Percentiles rank a stretch among this genome's conserved stretches.
Conservation (phyloP, 1,140 invertebrate genomes). For the Zaprionus nigranus region DNA sequence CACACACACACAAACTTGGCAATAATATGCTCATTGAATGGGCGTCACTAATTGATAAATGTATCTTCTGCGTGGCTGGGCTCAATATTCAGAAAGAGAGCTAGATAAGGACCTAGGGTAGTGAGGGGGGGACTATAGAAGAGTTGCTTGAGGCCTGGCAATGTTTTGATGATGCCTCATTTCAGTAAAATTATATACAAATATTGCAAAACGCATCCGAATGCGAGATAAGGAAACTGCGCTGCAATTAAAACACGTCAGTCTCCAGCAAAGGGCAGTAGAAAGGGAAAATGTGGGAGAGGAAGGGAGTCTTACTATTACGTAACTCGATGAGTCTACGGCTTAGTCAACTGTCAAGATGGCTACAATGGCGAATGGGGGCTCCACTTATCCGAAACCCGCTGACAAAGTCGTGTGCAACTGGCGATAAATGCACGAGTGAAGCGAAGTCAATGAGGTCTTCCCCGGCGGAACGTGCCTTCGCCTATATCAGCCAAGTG, state of each 20-base stretch:
- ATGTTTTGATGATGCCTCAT: constrained; percentile 7
- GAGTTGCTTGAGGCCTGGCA: neutral
- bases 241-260: constrained; percentile 38
- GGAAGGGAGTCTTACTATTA: neutral
- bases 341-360: constrained; percentile 66
- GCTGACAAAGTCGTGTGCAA: constrained; percentile 58
- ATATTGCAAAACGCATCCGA: constrained; percentile 29
- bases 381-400: constrained; percentile 45
- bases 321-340: constrained; percentile 3
- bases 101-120: neutral
- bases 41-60: constrained; percentile 81
- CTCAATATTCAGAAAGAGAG: constrained; percentile 29
- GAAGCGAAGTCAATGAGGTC: constrained; percentile 40
- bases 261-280: neutral
- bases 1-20: constrained; percentile 12
- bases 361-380: constrained; percentile 29
- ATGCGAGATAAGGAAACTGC: constrained; percentile 40
- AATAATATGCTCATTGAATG: constrained; percentile 61
- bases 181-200: constrained; percentile 31
- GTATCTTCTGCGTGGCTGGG: constrained; percentile 62
- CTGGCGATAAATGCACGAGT: constrained; percentile 24
- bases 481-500: constrained; percentile 34
- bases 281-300: too few species aligned
- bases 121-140: neutral
- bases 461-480: constrained; percentile 13